phyloP scores from a whole-genome alignment of 2,113 vertebrate species.

The Rousettus leschenaultii region DNA sequence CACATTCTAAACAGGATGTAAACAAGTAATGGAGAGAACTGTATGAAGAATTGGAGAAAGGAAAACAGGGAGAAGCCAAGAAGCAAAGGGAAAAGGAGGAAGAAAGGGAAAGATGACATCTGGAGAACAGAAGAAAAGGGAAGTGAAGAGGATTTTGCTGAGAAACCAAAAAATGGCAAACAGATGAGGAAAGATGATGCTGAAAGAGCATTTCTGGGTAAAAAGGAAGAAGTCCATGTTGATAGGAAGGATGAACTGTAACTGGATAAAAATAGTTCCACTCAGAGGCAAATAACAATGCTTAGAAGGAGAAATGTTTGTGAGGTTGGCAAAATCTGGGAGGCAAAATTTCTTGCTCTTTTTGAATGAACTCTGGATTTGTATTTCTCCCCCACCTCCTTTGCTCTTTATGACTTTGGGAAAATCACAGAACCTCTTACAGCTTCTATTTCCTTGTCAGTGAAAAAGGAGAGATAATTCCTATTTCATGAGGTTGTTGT shows the following conservation, averaged over 20 bases:
- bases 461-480: constrained; percentile 22
- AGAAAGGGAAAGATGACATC: constrained; percentile 69
- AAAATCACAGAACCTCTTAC: neutral
- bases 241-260: constrained; percentile 83
- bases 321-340: neutral
- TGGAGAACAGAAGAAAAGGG: constrained; percentile 76
- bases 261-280: constrained; percentile 6
- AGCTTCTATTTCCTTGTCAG: neutral
- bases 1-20: constrained; percentile 80
- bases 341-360: neutral
- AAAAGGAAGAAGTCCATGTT: neutral
- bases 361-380: constrained; percentile 6
- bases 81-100: constrained; percentile 58
- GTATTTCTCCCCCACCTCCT: neutral
- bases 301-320: neutral
- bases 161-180: constrained; percentile 67
- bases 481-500: neutral
- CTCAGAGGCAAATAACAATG: neutral
- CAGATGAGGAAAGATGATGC: neutral
- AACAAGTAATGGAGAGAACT: constrained; percentile 87
- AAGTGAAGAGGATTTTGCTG: constrained; percentile 67
- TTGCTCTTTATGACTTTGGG: neutral
- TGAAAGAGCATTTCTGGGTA: neutral
- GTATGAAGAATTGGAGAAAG: constrained; percentile 83
- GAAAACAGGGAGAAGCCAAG: constrained; percentile 73